phyloP scores from a whole-genome alignment of 30 jellyfish, hydroid and myxozoan species.

The Aurelia sp. region DNA sequence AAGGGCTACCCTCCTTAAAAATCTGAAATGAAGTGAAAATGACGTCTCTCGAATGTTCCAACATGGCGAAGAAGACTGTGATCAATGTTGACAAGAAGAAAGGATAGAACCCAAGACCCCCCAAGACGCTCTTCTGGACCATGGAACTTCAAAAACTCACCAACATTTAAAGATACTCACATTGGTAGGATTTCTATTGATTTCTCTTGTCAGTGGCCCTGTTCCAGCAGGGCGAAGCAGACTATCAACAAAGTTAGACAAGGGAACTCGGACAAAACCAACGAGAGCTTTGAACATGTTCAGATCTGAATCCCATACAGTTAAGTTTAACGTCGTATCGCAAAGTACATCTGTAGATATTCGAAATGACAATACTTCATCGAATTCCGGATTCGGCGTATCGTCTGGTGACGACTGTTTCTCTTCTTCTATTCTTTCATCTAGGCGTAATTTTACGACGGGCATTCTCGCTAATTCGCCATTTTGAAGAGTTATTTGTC shows the following conservation, averaged over 20 bases:
- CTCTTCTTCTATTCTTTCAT: slow-evolving; percentile 71
- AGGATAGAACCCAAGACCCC: too few species aligned
- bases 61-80: too few species aligned
- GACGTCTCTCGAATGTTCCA: too few species aligned
- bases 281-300: slow-evolving; percentile 52
- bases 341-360: slow-evolving; percentile 37
- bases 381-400: slow-evolving; percentile 94
- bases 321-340: slow-evolving; percentile 54
- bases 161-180: slow-evolving; percentile 9
- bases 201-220: slow-evolving; percentile 74
- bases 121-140: too few species aligned
- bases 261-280: slow-evolving; percentile 62
- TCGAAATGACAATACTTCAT: slow-evolving; percentile 78
- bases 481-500: slow-evolving; percentile 69
- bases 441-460: slow-evolving; percentile 60
- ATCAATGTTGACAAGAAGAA: too few species aligned
- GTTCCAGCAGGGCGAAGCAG: slow-evolving; percentile 68
- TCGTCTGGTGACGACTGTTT: slow-evolving; percentile 91
- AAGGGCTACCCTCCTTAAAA: too few species aligned
- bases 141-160: too few species aligned
- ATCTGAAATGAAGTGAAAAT: too few species aligned
- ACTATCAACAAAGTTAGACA: slow-evolving; percentile 57
- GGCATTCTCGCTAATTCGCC: slow-evolving; percentile 85
- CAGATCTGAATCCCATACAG: slow-evolving; percentile 77
- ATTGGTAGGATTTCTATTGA: slow-evolving; percentile 11